phyloP scores from a whole-genome alignment of 1,140 invertebrate genomes.

The Trinorchestia longiramus region DNA sequence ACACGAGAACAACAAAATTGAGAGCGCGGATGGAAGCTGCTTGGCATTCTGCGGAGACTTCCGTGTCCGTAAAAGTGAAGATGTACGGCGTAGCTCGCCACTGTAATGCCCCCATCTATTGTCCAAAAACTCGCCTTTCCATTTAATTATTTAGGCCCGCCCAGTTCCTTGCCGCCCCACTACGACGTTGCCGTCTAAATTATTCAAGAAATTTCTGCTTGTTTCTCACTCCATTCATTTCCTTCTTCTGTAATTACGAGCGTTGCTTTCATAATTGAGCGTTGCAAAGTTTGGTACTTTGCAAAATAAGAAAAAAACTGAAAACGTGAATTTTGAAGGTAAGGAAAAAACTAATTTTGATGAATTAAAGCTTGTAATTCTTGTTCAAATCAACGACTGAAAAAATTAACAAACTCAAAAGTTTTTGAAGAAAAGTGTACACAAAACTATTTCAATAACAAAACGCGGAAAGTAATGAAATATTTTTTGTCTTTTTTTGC shows the following conservation, averaged over 20 bases:
- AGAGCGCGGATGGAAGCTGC: not conserved
- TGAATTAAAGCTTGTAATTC: not conserved
- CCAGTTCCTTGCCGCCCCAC: not conserved
- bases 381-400: not conserved
- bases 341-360: not conserved
- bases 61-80: slow-evolving; percentile 38
- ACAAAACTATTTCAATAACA: not conserved
- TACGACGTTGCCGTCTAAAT: slow-evolving; percentile 27
- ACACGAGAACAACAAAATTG: not conserved
- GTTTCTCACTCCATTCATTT: not conserved
- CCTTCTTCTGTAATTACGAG: not conserved
- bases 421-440: not conserved
- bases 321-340: not conserved
- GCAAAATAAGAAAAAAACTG: not conserved
- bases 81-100: slow-evolving; percentile 35
- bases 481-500: not conserved
- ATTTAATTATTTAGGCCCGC: slow-evolving; percentile 48
- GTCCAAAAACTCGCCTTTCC: slow-evolving; percentile 34
- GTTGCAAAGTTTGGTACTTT: not conserved
- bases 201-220: not conserved
- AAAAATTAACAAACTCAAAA: not conserved
- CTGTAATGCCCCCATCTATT: slow-evolving; percentile 51
- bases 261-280: no score
- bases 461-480: not conserved
- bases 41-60: not conserved